Conservation (phyloP, 2,113 vertebrate genomes). For the Alectura lathami region DNA sequence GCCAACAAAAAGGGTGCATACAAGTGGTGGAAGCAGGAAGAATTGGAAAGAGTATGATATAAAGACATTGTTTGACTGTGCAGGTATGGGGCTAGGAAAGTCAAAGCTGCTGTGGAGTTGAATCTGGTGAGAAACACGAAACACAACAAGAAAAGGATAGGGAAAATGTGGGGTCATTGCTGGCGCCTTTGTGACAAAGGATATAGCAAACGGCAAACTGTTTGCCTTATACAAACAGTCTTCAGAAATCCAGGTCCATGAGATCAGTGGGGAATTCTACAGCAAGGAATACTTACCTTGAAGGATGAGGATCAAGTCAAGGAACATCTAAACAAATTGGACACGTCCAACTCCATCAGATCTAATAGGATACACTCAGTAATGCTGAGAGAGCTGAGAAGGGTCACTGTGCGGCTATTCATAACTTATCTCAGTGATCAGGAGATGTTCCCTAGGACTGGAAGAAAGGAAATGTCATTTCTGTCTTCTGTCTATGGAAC, state of each 20-base stretch:
- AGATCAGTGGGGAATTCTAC: background rate
- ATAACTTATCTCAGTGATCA: background rate
- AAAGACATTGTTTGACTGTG: background rate
- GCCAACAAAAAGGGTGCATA: background rate
- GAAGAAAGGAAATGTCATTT: background rate
- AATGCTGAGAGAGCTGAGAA: background rate
- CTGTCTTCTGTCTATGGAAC: background rate
- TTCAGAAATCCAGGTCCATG: background rate
- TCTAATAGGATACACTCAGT: background rate
- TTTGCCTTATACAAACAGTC: background rate
- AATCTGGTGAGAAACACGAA: background rate
- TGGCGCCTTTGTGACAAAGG: background rate
- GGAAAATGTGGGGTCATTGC: background rate
- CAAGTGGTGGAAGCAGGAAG: background rate
- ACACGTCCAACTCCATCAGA: background rate
- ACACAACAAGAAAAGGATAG: background rate
- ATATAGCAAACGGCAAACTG: background rate
- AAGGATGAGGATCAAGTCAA: background rate
- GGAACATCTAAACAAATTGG: background rate
- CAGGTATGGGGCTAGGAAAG: background rate
- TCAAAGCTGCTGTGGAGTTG: background rate
- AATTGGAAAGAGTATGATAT: background rate
- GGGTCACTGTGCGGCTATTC: background rate
- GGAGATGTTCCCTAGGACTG: background rate
- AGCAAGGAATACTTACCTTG: background rate